phyloP scores from a whole-genome alignment of 2,888 invertebrate genomes.

The Tanytarsus gracilentus region DNA sequence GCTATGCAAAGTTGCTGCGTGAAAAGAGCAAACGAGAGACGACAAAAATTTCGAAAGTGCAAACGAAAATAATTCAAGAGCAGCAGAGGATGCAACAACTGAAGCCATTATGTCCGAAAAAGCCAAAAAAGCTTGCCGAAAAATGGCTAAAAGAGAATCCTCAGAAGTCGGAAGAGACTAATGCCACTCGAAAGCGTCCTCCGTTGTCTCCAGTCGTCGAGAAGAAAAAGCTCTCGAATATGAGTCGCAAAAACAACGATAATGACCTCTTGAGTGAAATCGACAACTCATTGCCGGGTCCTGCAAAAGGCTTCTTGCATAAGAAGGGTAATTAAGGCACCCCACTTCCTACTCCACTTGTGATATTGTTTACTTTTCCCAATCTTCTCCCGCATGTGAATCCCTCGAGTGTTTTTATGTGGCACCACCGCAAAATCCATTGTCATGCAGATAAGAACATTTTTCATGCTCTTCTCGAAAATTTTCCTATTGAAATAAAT shows the following conservation, averaged over 20 bases:
- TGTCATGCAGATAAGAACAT: conserved; percentile 10
- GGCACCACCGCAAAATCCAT: background rate
- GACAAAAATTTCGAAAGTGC: conserved; percentile 22
- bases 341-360: conserved; percentile 38
- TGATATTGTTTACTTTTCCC: conserved; percentile 41
- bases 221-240: no score
- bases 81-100: background rate
- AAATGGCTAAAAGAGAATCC: background rate
- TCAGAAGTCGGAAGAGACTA: background rate
- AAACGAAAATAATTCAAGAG: conserved; percentile 14
- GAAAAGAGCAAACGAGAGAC: conserved; percentile 18
- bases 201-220: no score
- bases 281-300: conserved; percentile 48
- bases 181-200: background rate
- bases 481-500: conserved; percentile 13
- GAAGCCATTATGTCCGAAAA: conserved; percentile 11
- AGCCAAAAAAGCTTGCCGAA: conserved; percentile 18
- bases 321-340: conserved; percentile 42
- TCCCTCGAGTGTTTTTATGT: background rate
- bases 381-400: background rate
- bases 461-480: background rate
- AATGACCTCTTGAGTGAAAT: conserved; percentile 54
- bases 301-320: conserved; percentile 56
- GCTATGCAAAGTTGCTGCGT: conserved; percentile 20
- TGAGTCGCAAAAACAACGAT: no score